Evolutionary conservation across 2,888 invertebrate genomes (phyloP).

Genomic region (Hydrotaea diabolus): DNA sequence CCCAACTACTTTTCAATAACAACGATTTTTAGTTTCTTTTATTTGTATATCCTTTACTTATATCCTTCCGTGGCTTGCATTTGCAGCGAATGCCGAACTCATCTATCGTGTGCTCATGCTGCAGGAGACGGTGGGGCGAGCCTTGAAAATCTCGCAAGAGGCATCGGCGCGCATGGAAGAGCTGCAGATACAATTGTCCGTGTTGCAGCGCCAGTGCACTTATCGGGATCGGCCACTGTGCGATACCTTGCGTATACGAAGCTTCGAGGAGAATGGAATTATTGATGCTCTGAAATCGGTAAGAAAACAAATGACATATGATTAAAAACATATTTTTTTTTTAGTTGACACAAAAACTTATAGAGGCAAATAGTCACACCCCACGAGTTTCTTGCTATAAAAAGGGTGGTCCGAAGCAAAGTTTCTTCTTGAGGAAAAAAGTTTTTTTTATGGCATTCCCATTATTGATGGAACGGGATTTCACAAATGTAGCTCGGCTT

Average conservation of each 20-base stretch:
- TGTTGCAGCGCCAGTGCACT: constrained; percentile 84
- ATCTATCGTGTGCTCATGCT: constrained; percentile 80
- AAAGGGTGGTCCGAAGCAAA: no score
- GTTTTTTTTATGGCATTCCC: no score
- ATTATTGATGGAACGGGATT: no score
- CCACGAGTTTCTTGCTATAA: no score
- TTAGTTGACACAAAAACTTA: no score
- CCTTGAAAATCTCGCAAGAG: constrained; percentile 80
- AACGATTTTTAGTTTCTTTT: constrained; percentile 24
- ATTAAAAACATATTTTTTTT: background rate
- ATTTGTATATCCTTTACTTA: background rate
- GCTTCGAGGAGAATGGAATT: constrained; percentile 83
- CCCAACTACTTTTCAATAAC: constrained; percentile 32
- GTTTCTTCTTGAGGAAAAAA: no score
- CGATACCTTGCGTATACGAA: constrained; percentile 87
- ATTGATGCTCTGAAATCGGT: constrained; percentile 80
- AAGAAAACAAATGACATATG: constrained; percentile 65
- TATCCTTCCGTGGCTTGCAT: background rate
- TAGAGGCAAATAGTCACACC: background rate
- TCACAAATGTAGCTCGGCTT: no score
- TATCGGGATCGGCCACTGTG: constrained; percentile 87
- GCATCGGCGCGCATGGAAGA: constrained; percentile 81
- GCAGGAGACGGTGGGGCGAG: constrained; percentile 79
- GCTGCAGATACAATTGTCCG: constrained; percentile 80
- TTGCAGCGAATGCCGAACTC: constrained; percentile 79